Evolutionary conservation across 2,113 vertebrate genomes (phyloP), one percentile per base, ranked within the genome.

Genomic region (Pyxicephalus adspersus): DNA sequence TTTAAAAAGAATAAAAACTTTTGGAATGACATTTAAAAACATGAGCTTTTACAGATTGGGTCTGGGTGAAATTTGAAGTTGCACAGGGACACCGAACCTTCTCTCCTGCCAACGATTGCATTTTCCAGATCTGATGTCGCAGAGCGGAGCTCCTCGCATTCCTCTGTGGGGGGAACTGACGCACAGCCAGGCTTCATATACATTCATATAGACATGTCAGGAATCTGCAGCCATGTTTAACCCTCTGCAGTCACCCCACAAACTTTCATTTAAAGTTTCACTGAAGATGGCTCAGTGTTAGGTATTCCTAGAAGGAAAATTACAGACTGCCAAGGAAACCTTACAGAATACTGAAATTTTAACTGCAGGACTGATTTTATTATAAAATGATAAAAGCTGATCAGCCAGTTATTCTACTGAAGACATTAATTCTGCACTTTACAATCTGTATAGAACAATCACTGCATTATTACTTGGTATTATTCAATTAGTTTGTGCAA

Each of bases 161-260:
- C 76, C 61, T 66, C 50, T 31, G 50, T 50, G 57, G 34, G 76
- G 64, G 28, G 50, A 8, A 26, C 15, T 8, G 51, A 38, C 51
- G 66, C 63, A 6, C 64, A 25, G 20, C 31, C 75, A 77, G 45
- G 13, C 73, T 26, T 45, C 22, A 60, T 76, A 76, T 76, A 51
- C n/a, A 76, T 76, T 19, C 67, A 28, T 52, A 54, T 9, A 51
- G 51, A 55, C 68, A 29, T 55, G 51, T n/a, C 51, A 72, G 68
- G 26, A 31, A 23, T 54, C 50, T 5, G 50, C 68, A 54, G 20
- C 58, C 26, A 61, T 61, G 23, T 25, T 26, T 61, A 61, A 61
- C 58, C 15, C 58, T 23, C 23, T 5, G 0, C 23, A 26, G 15
- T 22, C 58, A 61, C 25, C 3, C 9, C 0, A 3, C 26, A 61